Conservation (phyloP, 1,140 invertebrate genomes). For the Branchinecta lynchi region DNA sequence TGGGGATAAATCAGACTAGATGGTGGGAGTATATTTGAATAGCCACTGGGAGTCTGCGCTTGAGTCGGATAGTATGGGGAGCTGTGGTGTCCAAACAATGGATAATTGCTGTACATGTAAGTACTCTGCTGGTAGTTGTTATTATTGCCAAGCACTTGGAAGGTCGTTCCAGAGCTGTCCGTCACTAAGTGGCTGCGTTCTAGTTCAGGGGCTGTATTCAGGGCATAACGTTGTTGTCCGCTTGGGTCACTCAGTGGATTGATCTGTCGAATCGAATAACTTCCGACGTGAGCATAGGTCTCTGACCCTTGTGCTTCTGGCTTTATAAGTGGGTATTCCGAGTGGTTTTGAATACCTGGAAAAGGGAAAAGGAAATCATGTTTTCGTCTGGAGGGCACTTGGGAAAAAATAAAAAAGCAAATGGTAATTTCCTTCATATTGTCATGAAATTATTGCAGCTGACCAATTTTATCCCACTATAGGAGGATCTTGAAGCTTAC, state of each 20-base stretch:
- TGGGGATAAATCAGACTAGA: not conserved
- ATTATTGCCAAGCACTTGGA: slow-evolving; percentile 3
- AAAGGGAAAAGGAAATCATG: not conserved
- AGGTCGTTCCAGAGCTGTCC: not conserved
- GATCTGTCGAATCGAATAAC: not conserved
- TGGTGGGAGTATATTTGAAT: not conserved
- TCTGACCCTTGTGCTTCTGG: not conserved
- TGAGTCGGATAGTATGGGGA: not conserved
- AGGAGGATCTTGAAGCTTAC: too few relatives aligned
- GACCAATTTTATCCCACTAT: too few relatives aligned
- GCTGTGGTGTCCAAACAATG: not conserved
- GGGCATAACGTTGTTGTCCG: not conserved
- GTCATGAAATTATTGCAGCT: too few relatives aligned
- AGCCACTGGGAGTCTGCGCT: not conserved
- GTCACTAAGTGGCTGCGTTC: not conserved
- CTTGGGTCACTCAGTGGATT: not conserved
- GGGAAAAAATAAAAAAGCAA: too few relatives aligned
- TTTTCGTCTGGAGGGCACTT: too few relatives aligned
- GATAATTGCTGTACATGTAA: not conserved
- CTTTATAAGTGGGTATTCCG: not conserved
- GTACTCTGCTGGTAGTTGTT: slow-evolving; percentile 3
- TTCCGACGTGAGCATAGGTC: not conserved
- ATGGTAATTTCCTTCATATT: too few relatives aligned
- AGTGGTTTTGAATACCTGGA: not conserved
- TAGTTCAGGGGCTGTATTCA: not conserved